Conservation (phyloP, 2,797 vertebrate species). For the Argya squamiceps region DNA sequence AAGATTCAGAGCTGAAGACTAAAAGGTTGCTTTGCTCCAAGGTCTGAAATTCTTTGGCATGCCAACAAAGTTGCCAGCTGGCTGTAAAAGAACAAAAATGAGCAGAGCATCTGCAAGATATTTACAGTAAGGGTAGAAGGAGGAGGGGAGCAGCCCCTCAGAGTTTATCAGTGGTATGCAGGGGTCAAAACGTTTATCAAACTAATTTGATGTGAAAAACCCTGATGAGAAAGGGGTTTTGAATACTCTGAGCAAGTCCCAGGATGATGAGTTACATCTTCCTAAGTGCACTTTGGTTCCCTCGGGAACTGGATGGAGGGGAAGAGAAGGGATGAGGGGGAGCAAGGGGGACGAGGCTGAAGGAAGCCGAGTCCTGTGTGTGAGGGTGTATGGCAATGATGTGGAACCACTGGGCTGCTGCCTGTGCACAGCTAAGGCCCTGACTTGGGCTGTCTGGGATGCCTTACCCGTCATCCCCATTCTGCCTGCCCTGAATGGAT, state of each 20-base stretch:
- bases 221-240: slow-evolving; percentile 16
- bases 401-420: background rate
- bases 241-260: background rate
- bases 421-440: background rate
- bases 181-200: slow-evolving; percentile 55
- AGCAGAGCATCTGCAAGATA: slow-evolving; percentile 62
- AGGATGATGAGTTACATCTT: background rate
- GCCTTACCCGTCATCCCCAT: fast-evolving
- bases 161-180: slow-evolving; percentile 64
- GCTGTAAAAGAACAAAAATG: slow-evolving; percentile 53
- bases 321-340: background rate
- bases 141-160: background rate
- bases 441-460: background rate
- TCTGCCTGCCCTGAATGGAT: background rate
- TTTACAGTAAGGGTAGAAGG: slow-evolving; percentile 41
- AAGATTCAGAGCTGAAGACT: background rate
- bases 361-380: fast-evolving
- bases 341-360: background rate
- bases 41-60: slow-evolving; percentile 22
- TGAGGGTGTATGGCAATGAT: background rate
- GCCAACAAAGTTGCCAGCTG: slow-evolving; percentile 58
- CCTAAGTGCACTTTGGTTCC: background rate
- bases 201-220: slow-evolving; percentile 46
- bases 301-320: background rate
- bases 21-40: slow-evolving; percentile 15